phyloP scores from a whole-genome alignment of 1,140 invertebrate genomes.

The Bombus confusus region DNA sequence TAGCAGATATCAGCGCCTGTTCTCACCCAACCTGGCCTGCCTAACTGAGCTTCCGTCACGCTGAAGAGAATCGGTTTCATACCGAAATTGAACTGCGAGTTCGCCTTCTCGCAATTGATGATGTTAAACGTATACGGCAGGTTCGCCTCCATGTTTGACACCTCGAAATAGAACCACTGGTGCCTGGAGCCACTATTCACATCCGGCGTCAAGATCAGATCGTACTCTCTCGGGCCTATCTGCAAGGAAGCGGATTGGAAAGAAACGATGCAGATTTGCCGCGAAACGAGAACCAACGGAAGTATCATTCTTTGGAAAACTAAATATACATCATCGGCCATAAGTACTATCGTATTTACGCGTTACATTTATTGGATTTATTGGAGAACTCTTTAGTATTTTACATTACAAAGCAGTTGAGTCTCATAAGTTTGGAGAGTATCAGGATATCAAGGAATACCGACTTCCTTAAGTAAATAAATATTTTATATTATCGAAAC shows the following conservation, averaged over 20 bases:
- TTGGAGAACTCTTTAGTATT: too few species aligned
- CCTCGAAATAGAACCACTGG: conserved; percentile 97
- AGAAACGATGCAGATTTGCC: conserved; percentile 16
- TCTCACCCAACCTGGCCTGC: conserved; percentile 88
- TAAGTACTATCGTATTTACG: neutral
- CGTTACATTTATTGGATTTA: neutral
- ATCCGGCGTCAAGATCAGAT: conserved; percentile 93
- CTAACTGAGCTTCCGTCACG: conserved; percentile 87
- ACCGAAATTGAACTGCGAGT: conserved; percentile 95
- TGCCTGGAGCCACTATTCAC: conserved; percentile 91
- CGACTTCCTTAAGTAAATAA: too few species aligned
- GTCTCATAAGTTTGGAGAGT: too few species aligned
- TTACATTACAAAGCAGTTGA: too few species aligned
- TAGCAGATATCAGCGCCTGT: conserved; percentile 92
- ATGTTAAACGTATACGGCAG: conserved; percentile 93
- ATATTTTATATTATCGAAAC: too few species aligned
- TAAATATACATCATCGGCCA: neutral
- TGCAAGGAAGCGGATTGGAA: conserved; percentile 72
- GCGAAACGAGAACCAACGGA: neutral
- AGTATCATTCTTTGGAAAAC: neutral
- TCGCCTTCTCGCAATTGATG: conserved; percentile 94
- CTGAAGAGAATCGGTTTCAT: conserved; percentile 97
- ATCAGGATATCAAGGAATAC: too few species aligned
- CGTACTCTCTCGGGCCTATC: conserved; percentile 90
- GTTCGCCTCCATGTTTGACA: conserved; percentile 90